phyloP scores from a whole-genome alignment of 2,113 vertebrate species.

The Corythaixoides concolor region DNA sequence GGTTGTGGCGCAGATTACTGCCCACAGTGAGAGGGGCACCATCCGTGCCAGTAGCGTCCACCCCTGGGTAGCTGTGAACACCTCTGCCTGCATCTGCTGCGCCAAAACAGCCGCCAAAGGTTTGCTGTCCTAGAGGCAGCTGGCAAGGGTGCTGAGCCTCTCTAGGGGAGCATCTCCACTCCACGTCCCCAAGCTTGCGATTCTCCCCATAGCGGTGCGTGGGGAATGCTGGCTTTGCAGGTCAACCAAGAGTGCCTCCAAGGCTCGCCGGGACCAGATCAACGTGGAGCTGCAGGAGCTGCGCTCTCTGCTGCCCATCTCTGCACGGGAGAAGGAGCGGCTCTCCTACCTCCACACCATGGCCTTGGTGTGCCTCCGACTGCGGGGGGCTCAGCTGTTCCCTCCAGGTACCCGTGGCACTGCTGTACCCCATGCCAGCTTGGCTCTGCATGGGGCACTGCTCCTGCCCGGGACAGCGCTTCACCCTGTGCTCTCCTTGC shows the following conservation, averaged over 20 bases:
- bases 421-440: accelerated
- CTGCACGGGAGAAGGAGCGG: conserved; percentile 73
- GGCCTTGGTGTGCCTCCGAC: conserved; percentile 80
- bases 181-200: accelerated
- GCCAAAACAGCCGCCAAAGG: background rate
- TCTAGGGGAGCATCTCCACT: background rate
- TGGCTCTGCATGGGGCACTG: background rate
- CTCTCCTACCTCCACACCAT: conserved; percentile 89
- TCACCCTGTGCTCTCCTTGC: background rate
- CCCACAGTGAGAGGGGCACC: background rate
- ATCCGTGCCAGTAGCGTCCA: accelerated
- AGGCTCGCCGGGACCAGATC: conserved; percentile 86
- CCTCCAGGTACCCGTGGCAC: conserved; percentile 28
- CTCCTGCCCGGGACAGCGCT: background rate
- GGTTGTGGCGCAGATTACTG: too few relatives aligned
- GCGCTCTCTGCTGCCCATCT: conserved; percentile 81
- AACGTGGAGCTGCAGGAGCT: conserved; percentile 82
- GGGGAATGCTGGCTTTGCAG: conserved; percentile 62
- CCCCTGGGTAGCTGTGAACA: background rate
- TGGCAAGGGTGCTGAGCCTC: accelerated
- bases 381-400: conserved; percentile 76
- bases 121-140: background rate
- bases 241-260: conserved; percentile 89
- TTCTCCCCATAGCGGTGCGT: accelerated
- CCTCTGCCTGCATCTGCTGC: background rate